Percentiles rank a stretch among this genome's conserved stretches.
phyloP scores from a whole-genome alignment of 2,888 invertebrate species.

The Lepetodrilus schrolli region DNA sequence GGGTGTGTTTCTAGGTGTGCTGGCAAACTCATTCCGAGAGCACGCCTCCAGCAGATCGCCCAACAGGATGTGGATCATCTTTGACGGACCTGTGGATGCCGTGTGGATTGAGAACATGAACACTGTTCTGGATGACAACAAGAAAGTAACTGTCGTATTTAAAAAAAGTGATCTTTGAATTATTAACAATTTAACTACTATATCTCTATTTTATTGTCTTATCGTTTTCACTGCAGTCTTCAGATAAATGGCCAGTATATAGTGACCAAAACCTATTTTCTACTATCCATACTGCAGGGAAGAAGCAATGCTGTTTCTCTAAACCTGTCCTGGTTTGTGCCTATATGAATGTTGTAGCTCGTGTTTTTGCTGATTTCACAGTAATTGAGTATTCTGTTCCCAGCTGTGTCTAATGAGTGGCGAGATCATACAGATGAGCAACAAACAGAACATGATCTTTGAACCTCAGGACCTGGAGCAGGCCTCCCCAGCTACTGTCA shows the following conservation, averaged over 20 bases:
- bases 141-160: conserved; percentile 72
- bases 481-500: conserved; percentile 75
- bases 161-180: too few relatives aligned
- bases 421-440: conserved; percentile 75
- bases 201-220: too few relatives aligned
- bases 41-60: conserved; percentile 71
- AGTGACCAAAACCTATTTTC: too few relatives aligned
- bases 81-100: conserved; percentile 76
- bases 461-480: conserved; percentile 75
- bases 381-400: too few relatives aligned
- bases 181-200: too few relatives aligned
- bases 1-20: conserved; percentile 57
- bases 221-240: too few relatives aligned
- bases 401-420: conserved; percentile 76
- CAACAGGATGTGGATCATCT: conserved; percentile 74
- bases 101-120: conserved; percentile 76
- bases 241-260: too few relatives aligned
- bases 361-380: too few relatives aligned
- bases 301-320: too few relatives aligned
- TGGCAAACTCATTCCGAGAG: conserved; percentile 75
- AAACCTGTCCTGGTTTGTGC: too few relatives aligned
- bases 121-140: conserved; percentile 75
- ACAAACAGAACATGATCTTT: conserved; percentile 75
- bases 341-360: too few relatives aligned
- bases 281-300: too few relatives aligned